Evolutionary conservation across 37 sponge, comb jelly and placozoan species (phyloP), one percentile per base, ranked within the genome.

Genomic region (Beroe ovata): DNA sequence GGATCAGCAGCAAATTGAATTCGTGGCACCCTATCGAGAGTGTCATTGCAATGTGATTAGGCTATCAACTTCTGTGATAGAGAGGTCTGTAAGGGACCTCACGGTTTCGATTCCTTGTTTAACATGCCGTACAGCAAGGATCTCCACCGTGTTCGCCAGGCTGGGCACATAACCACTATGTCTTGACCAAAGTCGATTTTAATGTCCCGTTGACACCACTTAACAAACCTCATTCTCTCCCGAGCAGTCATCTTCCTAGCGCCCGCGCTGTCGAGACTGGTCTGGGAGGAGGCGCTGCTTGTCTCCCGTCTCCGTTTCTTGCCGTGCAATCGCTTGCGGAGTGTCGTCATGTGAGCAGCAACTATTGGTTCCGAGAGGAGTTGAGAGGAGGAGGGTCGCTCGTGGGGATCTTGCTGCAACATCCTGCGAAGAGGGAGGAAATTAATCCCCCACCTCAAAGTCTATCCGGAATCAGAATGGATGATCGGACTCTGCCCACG

Each of bases 341-440:
- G 84, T 8, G 28, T 21, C 8, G 84, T 18, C 81, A 94, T 71
- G 64, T 95, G 93, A 8, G 81, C 64, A 29, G 92, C 91, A 21
- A 97, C 88, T 81, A 92, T 94, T 6, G 90, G 90, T 0, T 94
- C 92, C 41, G 90, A 88, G 0, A 97, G 90, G n/a, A 97, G 84
- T 59, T 95, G 96, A 23, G 66, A 88, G 14, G 95, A 95, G n/a
- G 93, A 63, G 0, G 95, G 95, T 60, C 98, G 71, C 22, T 64
- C 72, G 28, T 64, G 37, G 18, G 98, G 98, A 22, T 95, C 95
- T 60, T 95, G 95, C 47, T 92, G 88, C 64, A 97, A 22, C 94
- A 97, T 93, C 90, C 95, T 97, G 60, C 19, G 8, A 8, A 8
- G 32, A 25, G 36, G 71, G 63, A 23, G 63, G 20, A 25, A 62